These are phyloP conservation scores for Drosophila pseudotakahashii DNA, from an alignment of 2,888 invertebrate species.

Conservation along the genomic window DNA sequence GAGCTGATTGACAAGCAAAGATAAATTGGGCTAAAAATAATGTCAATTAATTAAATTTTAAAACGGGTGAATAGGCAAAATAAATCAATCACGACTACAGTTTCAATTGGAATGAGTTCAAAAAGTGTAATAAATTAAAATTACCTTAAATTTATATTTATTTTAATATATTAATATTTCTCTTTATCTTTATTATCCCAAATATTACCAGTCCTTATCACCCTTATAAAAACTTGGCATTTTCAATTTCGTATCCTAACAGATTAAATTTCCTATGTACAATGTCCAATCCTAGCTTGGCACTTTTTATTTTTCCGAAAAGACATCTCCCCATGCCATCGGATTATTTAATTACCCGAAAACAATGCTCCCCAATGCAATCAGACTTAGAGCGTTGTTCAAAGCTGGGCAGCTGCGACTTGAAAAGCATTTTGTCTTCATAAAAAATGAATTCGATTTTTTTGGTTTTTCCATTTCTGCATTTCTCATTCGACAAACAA, in stretches of 20 bases:
- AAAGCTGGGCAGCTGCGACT: conserved; percentile 21
- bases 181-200: too few species aligned
- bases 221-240: too few species aligned
- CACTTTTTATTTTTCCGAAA: background rate
- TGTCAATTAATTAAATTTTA: background rate
- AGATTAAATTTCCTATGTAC: too few species aligned
- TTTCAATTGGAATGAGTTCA: too few species aligned
- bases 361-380: background rate
- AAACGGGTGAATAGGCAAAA: too few species aligned
- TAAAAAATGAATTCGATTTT: conserved; percentile 31
- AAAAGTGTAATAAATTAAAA: too few species aligned
- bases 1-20: background rate
- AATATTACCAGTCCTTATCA: too few species aligned
- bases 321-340: background rate
- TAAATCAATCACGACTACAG: too few species aligned
- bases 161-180: too few species aligned
- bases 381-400: background rate
- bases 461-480: conserved; percentile 10
- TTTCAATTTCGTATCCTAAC: too few species aligned
- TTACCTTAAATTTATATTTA: too few species aligned
- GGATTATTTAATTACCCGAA: conserved; percentile 10
- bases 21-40: background rate
- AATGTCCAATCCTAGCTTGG: background rate
- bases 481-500: conserved; percentile 8
- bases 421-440: conserved; percentile 33